Evolutionary conservation across 1,140 invertebrate genomes (phyloP).

Genomic region (Ptiloglossa arizonensis): DNA sequence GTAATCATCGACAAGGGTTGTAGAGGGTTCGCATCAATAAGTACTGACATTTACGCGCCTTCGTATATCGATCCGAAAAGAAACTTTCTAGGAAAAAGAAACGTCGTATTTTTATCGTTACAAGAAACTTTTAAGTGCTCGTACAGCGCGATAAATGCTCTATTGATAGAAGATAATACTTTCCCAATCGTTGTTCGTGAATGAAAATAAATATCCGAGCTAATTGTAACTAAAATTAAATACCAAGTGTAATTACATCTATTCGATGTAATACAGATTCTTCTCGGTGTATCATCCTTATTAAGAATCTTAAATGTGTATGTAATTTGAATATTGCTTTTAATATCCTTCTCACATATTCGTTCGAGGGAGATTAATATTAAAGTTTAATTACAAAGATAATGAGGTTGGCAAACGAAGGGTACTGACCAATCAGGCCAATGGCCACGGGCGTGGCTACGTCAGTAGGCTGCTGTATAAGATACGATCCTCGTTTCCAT

Average conservation of each 20-base stretch:
- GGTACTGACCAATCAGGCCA: not conserved
- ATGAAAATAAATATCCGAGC: not conserved
- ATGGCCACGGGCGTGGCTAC: not conserved
- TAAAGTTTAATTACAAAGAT: constrained; percentile 25
- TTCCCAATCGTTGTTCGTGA: not conserved
- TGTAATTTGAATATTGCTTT: not conserved
- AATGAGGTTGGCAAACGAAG: constrained; percentile 16
- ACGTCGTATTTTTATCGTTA: not conserved
- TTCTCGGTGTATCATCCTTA: not conserved
- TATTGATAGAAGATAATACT: not conserved
- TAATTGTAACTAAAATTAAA: not conserved
- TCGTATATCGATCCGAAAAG: constrained; percentile 40
- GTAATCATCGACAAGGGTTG: constrained; percentile 50
- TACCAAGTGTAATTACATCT: not conserved
- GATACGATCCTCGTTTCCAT: not conserved
- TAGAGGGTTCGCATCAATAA: constrained; percentile 47
- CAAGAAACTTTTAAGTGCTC: not conserved
- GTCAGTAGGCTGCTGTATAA: not conserved
- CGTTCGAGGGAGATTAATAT: constrained; percentile 9
- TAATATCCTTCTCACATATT: not conserved
- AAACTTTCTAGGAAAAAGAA: not conserved
- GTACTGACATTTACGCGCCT: constrained; percentile 56
- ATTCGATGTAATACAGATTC: not conserved
- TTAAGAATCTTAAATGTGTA: not conserved
- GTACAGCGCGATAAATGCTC: not conserved